Conservation (phyloP, 2,113 vertebrate genomes). For the Aleadryas rufinucha region DNA sequence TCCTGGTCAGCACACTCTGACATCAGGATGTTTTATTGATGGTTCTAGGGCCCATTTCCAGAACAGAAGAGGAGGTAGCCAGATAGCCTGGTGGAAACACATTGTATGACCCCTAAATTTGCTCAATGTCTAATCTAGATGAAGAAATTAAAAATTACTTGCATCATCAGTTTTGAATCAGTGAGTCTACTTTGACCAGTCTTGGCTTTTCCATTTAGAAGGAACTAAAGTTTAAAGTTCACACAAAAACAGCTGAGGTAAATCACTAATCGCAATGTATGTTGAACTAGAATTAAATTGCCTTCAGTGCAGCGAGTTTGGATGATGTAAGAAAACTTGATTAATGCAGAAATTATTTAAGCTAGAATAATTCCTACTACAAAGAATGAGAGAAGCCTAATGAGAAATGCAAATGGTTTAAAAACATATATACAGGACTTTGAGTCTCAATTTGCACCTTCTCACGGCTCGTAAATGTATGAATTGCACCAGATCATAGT, state of each 20-base stretch:
- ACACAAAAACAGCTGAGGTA: neutral
- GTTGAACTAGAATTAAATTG: neutral
- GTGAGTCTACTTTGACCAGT: neutral
- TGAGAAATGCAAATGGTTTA: neutral
- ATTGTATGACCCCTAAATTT: neutral
- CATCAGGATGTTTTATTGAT: neutral
- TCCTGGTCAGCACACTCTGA: neutral
- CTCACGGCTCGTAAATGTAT: neutral
- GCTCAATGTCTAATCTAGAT: neutral
- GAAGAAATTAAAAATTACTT: neutral
- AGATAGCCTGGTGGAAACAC: neutral
- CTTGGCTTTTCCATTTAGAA: neutral
- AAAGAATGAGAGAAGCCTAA: neutral
- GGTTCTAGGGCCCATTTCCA: neutral
- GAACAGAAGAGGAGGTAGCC: neutral
- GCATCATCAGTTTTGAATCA: neutral
- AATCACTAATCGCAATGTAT: neutral
- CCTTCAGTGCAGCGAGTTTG: neutral
- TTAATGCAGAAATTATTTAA: neutral
- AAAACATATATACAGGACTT: neutral
- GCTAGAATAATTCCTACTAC: neutral
- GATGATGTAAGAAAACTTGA: neutral
- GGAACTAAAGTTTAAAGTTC: neutral
- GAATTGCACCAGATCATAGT: neutral
- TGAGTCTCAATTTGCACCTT: neutral